Percentiles rank a stretch among this genome's conserved stretches.
Evolutionary conservation across 2,888 invertebrate genomes (phyloP).

Genomic region (Serripes groenlandicus): DNA sequence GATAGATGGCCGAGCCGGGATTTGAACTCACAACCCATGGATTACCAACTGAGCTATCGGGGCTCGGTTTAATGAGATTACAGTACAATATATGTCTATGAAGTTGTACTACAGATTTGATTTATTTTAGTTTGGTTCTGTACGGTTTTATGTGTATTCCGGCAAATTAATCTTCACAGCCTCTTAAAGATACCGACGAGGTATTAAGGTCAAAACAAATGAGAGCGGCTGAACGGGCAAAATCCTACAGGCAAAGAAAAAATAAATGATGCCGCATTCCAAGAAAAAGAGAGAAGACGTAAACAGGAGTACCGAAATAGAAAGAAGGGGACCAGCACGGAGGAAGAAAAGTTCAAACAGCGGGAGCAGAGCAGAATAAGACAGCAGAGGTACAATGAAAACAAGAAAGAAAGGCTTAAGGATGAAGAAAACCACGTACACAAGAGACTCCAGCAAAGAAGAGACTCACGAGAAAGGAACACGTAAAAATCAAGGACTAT

Average conservation of each 20-base stretch:
- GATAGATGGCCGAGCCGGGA: too few relatives aligned
- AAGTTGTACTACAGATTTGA: too few relatives aligned
- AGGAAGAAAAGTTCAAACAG: not conserved
- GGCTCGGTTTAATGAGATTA: too few relatives aligned
- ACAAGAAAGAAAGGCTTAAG: not conserved
- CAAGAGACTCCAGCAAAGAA: not conserved
- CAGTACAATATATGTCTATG: too few relatives aligned
- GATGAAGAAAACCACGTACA: not conserved
- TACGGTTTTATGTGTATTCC: too few relatives aligned
- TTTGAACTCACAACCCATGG: too few relatives aligned
- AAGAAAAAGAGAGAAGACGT: not conserved
- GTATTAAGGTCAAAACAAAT: too few relatives aligned
- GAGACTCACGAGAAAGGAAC: not conserved
- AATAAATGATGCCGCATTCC: not conserved
- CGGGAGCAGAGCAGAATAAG: not conserved
- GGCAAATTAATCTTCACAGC: too few relatives aligned
- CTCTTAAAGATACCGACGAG: too few relatives aligned
- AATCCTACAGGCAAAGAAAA: not conserved
- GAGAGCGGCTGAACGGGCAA: not conserved
- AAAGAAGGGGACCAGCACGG: not conserved
- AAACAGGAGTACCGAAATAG: not conserved
- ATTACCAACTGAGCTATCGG: too few relatives aligned
- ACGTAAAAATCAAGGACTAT: not conserved
- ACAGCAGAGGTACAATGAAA: not conserved
- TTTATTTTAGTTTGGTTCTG: too few relatives aligned